A percentile compares a stretch with the other conserved stretches of the same genome.
These are phyloP conservation scores for Diorhabda elongata DNA, from an alignment of 1,140 invertebrate genomes.

Conservation along the genomic window DNA sequence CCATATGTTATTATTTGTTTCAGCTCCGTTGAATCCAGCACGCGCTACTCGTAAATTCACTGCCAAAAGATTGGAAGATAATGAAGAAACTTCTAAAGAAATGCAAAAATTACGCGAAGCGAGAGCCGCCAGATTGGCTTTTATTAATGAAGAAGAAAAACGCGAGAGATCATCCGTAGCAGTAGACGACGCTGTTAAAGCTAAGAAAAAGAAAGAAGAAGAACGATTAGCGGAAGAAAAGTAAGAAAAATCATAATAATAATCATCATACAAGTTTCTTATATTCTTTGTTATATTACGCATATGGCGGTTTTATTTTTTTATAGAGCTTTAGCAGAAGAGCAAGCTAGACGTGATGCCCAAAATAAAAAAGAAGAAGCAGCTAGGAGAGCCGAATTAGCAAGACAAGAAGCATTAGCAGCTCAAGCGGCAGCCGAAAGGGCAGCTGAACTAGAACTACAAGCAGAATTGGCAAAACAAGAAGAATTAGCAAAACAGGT, in stretches of 20 bases:
- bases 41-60: slow-evolving; percentile 62
- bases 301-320: neutral
- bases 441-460: slow-evolving; percentile 47
- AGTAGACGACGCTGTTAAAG: slow-evolving; percentile 53
- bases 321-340: slow-evolving; percentile 45
- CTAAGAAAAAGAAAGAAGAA: slow-evolving; percentile 56
- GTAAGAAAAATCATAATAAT: slow-evolving; percentile 43
- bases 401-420: slow-evolving; percentile 46
- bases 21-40: slow-evolving; percentile 58
- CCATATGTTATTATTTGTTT: slow-evolving; percentile 18
- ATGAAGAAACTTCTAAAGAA: slow-evolving; percentile 54
- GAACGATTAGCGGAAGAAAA: slow-evolving; percentile 58
- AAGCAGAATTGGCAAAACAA: slow-evolving; percentile 43
- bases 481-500: slow-evolving; percentile 44
- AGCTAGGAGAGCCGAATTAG: slow-evolving; percentile 43
- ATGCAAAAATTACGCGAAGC: slow-evolving; percentile 52
- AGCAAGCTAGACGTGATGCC: slow-evolving; percentile 43
- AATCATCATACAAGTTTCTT: too few species aligned
- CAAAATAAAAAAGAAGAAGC: slow-evolving; percentile 41
- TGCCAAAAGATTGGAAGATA: slow-evolving; percentile 44
- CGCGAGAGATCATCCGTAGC: slow-evolving; percentile 47
- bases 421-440: slow-evolving; percentile 48
- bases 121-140: slow-evolving; percentile 52
- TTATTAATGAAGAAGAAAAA: slow-evolving; percentile 47
- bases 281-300: too few species aligned